These are phyloP conservation scores for Dolichallabes microphthalmus DNA, from an alignment of 2,113 vertebrate species.

Conservation along the genomic window DNA sequence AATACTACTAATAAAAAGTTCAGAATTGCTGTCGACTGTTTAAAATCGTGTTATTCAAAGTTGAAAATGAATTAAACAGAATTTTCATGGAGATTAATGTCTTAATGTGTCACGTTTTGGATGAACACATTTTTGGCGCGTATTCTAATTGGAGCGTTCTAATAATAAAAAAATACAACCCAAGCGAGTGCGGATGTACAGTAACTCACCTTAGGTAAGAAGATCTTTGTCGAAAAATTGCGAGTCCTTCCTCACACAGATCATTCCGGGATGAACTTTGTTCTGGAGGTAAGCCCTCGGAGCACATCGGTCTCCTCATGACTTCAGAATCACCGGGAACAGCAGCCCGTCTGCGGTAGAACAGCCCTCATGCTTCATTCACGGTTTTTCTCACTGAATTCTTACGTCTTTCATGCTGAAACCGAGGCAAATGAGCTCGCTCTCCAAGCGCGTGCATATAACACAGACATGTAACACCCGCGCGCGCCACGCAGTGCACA, in stretches of 20 bases:
- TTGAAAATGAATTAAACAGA: neutral
- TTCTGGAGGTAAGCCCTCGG: conserved; percentile 9
- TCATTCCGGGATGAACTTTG: conserved; percentile 19
- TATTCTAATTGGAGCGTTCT: too few relatives aligned
- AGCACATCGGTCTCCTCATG: conserved; percentile 27
- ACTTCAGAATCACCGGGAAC: neutral
- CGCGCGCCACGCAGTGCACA: neutral
- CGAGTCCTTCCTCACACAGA: conserved; percentile 14
- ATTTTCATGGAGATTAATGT: neutral
- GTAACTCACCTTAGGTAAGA: conserved; percentile 32
- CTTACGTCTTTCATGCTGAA: neutral
- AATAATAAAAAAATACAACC: too few relatives aligned
- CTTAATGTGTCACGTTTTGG: too few relatives aligned
- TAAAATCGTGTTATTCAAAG: neutral
- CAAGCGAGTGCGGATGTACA: neutral
- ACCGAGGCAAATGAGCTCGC: neutral
- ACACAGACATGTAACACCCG: conserved; percentile 3
- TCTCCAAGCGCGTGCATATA: neutral
- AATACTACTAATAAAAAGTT: neutral
- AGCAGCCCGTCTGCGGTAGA: neutral
- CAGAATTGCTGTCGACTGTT: too few relatives aligned
- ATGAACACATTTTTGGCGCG: neutral
- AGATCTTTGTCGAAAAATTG: conserved; percentile 16
- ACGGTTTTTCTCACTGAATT: neutral
- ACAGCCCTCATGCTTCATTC: neutral